Base-by-base conservation (phyloP, 1,140 invertebrate genomes). In the Andrena cerasifolii region DNA sequence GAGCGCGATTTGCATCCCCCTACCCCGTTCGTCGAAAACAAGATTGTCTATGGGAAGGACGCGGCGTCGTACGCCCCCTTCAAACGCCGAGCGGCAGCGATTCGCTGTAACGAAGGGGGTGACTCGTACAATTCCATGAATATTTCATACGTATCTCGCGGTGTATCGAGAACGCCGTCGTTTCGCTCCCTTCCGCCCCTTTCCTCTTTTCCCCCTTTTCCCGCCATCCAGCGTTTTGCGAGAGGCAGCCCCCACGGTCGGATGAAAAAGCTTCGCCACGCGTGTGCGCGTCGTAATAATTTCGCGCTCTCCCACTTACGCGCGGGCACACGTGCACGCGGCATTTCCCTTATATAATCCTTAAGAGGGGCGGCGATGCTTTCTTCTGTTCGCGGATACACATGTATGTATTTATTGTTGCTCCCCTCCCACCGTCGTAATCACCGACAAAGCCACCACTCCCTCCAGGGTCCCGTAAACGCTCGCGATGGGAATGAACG, bases 81-180 rank as follows among this genome's bases (percentile, higher is more conserved):
- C 53, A 66, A 47, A 24, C 18, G 31, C 16, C 61, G 14, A 3
- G 51, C 40, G 24, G 5, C n/a, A n/a, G 21, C 63, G 78, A 68
- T 67, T 76, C 71, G 8, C 36, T 59, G 45, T 63, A 70, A 80
- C 72, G 73, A 62, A 70, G 76, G 40, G 65, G 73, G 72, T 76
- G 65, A 76, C 63, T 51, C 47, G 40, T 45, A 7, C 40, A 31
- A 33, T 36, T 21, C 54, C 56, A 80, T 80, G 78, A 80, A 80
- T 80, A 80, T 80, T 80, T 80, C 72, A 80, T 80, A 63, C 45
- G 28, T 76, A 45, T 54, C 73, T 62, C 56, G 21, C 73, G 45
- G 58, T 80, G 58, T 70, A 76, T 80, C 73, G 78, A 70, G 40
- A 80, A 63, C 58, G 33, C 33, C 47, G 65, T 54, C 14, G 65